phyloP scores from a whole-genome alignment of 2,888 invertebrate genomes.

The Thereva unica region DNA sequence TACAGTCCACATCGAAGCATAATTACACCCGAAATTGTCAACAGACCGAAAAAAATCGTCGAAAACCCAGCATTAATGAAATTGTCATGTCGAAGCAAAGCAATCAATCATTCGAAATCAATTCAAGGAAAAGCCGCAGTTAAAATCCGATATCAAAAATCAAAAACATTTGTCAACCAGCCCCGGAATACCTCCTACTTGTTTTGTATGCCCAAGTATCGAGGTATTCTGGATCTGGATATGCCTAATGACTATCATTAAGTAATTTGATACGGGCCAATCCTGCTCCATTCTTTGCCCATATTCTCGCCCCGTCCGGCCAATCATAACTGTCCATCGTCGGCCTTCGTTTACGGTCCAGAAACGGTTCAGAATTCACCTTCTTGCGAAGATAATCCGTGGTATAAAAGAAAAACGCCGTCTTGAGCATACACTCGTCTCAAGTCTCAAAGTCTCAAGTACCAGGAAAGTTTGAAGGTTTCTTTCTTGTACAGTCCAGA shows the following conservation, averaged over 20 bases:
- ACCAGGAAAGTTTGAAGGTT: too few relatives aligned
- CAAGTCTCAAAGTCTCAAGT: too few relatives aligned
- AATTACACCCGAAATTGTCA: too few relatives aligned
- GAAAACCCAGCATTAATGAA: conserved; percentile 10
- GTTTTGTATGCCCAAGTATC: neutral
- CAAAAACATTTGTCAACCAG: neutral
- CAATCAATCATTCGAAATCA: neutral
- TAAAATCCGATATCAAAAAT: neutral
- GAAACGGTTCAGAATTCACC: too few relatives aligned
- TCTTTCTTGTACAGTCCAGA: too few relatives aligned
- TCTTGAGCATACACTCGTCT: too few relatives aligned
- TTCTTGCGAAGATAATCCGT: too few relatives aligned
- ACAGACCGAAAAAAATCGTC: neutral
- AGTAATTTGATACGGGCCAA: conserved; percentile 46
- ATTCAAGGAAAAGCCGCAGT: neutral
- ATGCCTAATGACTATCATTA: conserved; percentile 47
- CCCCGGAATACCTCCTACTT: conserved; percentile 22
- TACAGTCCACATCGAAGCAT: too few relatives aligned
- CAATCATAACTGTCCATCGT: too few relatives aligned
- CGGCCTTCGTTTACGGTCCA: too few relatives aligned
- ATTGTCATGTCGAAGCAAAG: conserved; percentile 14
- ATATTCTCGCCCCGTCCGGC: too few relatives aligned
- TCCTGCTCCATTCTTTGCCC: conserved; percentile 36
- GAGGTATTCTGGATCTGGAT: conserved; percentile 7
- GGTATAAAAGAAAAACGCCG: too few relatives aligned